Evolutionary conservation across 2,113 vertebrate genomes (phyloP), one percentile per base, ranked within the genome.

Genomic region (Cyanocitta stelleri): DNA sequence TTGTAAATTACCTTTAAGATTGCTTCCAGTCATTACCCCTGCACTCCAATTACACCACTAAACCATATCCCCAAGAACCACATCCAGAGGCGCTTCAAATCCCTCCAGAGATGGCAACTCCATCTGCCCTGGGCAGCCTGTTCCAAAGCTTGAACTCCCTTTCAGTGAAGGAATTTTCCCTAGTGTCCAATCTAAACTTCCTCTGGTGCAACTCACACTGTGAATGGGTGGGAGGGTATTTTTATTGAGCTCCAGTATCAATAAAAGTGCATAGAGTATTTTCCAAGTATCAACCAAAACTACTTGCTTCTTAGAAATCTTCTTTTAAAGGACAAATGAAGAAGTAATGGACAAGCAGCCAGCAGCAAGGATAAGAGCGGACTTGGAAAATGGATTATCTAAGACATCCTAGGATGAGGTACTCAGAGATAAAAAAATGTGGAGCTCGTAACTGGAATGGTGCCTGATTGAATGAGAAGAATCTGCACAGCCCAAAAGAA

Each of bases 301-400:
- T 12, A 56, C n/a, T 69, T 44, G 16, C 13, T 87, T 37, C 27
- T 63, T 15, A 61, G 35, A 92, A 88, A 79, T 61, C 2, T 55
- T 66, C 24, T 81, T 89, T 51, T 61, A 86, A 85, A 58, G 12
- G n/a, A 39, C 23, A 88, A 95, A 73, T 54, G 21, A 69, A 82
- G 35, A 33, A 62, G 30, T 30, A 79, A 58, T 7, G 20, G 44
- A 29, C 33, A 64, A 63, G 29, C 3, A 72, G 59, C 72, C 1
- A 52, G 12, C 41, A 86, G 29, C 29, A 61, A 75, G 22, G 66
- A 41, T 63, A 72, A 84, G 17, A 80, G 15, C 1, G 0, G 33
- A 14, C 7, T 9, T 41, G 55, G 46, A 89, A 92, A 72, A 93
- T 24, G 8, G n/a, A 41, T 56, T 32, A 48, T 75, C 18, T 72